These are phyloP conservation scores for Pagrus major DNA, from an alignment of 2,113 vertebrate species.

Conservation along the genomic window DNA sequence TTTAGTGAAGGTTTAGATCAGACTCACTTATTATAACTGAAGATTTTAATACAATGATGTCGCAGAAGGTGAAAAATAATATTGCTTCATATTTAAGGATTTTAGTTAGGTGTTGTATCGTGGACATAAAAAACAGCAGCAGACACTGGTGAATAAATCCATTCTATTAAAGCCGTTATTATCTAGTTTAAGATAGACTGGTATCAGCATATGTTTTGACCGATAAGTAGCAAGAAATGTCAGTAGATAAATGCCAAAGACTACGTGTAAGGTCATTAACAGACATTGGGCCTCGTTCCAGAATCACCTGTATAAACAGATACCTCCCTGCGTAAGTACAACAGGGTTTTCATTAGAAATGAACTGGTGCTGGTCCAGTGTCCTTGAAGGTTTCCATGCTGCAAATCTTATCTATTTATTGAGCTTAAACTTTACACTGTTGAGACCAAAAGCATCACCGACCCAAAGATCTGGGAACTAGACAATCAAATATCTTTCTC, in stretches of 20 bases:
- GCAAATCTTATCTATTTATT: too few relatives aligned
- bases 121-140: background rate
- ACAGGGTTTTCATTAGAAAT: too few relatives aligned
- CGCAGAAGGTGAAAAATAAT: background rate
- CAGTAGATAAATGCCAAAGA: background rate
- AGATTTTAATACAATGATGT: background rate
- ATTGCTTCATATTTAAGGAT: background rate
- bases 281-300: background rate
- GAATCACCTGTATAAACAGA: background rate
- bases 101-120: background rate
- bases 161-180: background rate
- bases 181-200: background rate
- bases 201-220: background rate
- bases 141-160: background rate
- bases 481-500: too few relatives aligned
- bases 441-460: too few relatives aligned
- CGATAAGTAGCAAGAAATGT: background rate
- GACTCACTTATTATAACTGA: background rate
- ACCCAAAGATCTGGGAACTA: too few relatives aligned
- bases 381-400: too few relatives aligned
- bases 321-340: too few relatives aligned
- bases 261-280: background rate
- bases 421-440: too few relatives aligned
- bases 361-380: too few relatives aligned
- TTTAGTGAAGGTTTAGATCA: background rate